phyloP scores from a whole-genome alignment of 92 coral and sea anemone species.

The Bergia puertoricense region DNA sequence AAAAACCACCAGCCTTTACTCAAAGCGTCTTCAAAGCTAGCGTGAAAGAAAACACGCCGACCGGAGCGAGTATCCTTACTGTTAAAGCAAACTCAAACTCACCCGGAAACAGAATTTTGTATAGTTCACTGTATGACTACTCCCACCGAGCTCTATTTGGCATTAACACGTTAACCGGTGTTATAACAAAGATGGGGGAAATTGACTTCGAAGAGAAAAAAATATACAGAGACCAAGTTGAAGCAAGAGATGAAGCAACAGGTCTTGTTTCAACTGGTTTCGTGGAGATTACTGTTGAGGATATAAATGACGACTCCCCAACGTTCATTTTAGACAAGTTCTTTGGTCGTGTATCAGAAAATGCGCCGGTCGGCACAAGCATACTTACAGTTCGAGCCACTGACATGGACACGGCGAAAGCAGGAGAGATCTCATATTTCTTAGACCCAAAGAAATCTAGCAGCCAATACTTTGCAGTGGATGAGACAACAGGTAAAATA shows the following conservation, averaged over 20 bases:
- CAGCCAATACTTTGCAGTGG: conserved; percentile 51
- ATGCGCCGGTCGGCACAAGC: conserved; percentile 63
- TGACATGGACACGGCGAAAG: conserved; percentile 70
- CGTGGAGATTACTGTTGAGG: conserved; percentile 65
- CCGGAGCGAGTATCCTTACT: conserved; percentile 28
- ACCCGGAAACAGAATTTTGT: not conserved
- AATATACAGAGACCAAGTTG: conserved; percentile 64
- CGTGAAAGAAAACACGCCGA: conserved; percentile 58
- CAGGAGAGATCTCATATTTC: conserved; percentile 47
- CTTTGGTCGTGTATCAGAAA: conserved; percentile 69
- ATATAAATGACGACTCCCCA: conserved; percentile 88
- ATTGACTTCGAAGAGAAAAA: conserved; percentile 58
- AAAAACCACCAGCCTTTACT: conserved; percentile 70
- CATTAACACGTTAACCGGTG: conserved; percentile 72
- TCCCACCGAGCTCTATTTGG: conserved; percentile 41
- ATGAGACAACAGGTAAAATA: conserved; percentile 60
- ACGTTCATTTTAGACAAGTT: conserved; percentile 59
- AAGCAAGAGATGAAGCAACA: conserved; percentile 60
- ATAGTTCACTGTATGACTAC: not conserved
- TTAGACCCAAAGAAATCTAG: not conserved
- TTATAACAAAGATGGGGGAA: conserved; percentile 56
- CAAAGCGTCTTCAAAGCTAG: conserved; percentile 43
- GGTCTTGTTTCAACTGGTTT: conserved; percentile 65
- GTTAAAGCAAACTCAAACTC: not conserved
- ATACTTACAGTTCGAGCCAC: conserved; percentile 66